These are phyloP conservation scores for Diplodus sargus DNA, from an alignment of 2,797 vertebrate species.

Conservation along the genomic window DNA sequence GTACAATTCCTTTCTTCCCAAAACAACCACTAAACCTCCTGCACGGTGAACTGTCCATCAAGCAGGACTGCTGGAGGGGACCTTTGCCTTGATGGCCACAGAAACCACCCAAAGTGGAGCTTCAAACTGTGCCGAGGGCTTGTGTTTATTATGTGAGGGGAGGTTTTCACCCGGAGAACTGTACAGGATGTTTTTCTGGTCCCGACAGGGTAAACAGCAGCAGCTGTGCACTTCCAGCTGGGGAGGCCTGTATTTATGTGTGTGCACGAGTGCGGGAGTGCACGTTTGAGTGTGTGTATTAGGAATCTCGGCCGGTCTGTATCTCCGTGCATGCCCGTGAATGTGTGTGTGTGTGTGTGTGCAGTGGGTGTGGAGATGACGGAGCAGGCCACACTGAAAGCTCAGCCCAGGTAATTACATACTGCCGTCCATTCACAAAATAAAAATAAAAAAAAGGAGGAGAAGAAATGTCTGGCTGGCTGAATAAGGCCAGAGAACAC, in stretches of 20 bases:
- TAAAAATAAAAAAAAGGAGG: conserved; percentile 52
- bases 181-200: conserved; percentile 91
- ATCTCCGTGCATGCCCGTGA: conserved; percentile 44
- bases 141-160: conserved; percentile 88
- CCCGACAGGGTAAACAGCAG: conserved; percentile 88
- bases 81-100: conserved; percentile 71
- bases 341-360: conserved; percentile 55
- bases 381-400: conserved; percentile 81
- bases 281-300: conserved; percentile 26
- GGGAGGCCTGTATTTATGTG: conserved; percentile 82
- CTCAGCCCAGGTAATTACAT: conserved; percentile 83
- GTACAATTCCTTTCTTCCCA: background rate
- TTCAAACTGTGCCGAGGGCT: conserved; percentile 81
- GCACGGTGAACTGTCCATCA: conserved; percentile 65
- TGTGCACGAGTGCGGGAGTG: conserved; percentile 58
- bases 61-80: conserved; percentile 57
- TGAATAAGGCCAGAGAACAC: conserved; percentile 34
- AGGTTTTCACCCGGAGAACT: conserved; percentile 85
- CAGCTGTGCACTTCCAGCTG: conserved; percentile 89
- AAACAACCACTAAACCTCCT: background rate
- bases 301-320: conserved; percentile 53
- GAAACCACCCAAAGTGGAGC: conserved; percentile 83
- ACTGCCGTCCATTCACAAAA: conserved; percentile 79
- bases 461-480: conserved; percentile 42
- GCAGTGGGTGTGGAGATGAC: conserved; percentile 81